Percentiles rank a stretch among this genome's conserved stretches.
phyloP scores from a whole-genome alignment of 2,888 invertebrate genomes.

The Philopedon plagiatum region DNA sequence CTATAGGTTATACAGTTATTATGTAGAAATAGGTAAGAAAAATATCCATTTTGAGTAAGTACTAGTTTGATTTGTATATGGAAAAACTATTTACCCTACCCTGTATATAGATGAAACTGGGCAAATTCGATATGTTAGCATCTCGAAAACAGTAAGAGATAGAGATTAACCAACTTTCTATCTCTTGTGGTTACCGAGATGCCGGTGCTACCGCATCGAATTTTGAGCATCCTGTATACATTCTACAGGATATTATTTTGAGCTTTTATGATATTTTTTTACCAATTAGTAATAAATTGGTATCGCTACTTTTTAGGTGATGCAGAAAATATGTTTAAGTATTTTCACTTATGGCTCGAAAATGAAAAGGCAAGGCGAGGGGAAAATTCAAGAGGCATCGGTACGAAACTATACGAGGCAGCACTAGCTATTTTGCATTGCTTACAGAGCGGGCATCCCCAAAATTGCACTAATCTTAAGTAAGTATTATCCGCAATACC shows the following conservation, averaged over 20 bases:
- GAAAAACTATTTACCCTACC: too few relatives aligned
- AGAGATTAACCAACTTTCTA: too few relatives aligned
- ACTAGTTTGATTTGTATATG: too few relatives aligned
- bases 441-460: slow-evolving; percentile 59
- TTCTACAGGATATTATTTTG: too few relatives aligned
- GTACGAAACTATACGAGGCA: slow-evolving; percentile 61
- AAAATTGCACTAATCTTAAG: slow-evolving; percentile 61
- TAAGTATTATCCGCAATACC: slow-evolving; percentile 55
- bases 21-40: slow-evolving; percentile 69
- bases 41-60: too few relatives aligned
- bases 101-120: too few relatives aligned
- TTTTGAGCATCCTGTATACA: too few relatives aligned
- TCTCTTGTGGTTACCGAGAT: background rate
- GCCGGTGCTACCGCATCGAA: too few relatives aligned
- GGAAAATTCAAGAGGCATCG: slow-evolving; percentile 60
- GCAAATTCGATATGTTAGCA: too few relatives aligned
- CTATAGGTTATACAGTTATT: slow-evolving; percentile 70
- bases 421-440: slow-evolving; percentile 62
- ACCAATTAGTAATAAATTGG: too few relatives aligned
- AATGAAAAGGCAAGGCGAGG: slow-evolving; percentile 61
- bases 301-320: slow-evolving; percentile 58
- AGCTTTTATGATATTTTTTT: too few relatives aligned
- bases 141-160: too few relatives aligned
- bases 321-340: slow-evolving; percentile 62
- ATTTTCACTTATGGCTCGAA: slow-evolving; percentile 62